Conservation (phyloP, 1,140 invertebrate genomes). For the Lethocerus indicus region DNA sequence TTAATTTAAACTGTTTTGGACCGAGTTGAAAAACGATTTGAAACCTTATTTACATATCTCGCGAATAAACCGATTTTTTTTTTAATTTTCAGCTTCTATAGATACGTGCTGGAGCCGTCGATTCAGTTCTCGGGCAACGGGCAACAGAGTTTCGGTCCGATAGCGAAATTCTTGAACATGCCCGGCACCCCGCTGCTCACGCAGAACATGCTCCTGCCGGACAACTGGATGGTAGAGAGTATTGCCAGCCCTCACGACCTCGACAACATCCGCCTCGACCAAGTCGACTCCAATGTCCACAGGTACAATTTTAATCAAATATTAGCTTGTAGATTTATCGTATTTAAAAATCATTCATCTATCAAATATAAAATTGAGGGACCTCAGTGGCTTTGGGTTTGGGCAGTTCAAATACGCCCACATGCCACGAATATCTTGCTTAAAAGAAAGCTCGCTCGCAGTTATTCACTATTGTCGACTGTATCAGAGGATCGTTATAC, state of each 20-base stretch:
- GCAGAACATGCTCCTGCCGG: slow-evolving; percentile 86
- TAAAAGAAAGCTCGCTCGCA: too few species aligned
- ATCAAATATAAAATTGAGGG: background rate
- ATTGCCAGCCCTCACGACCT: slow-evolving; percentile 90
- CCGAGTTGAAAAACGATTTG: too few species aligned
- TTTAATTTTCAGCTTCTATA: slow-evolving; percentile 62
- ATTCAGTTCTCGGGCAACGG: slow-evolving; percentile 57
- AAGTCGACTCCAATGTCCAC: slow-evolving; percentile 58
- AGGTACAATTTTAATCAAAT: slow-evolving; percentile 29
- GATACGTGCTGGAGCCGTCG: slow-evolving; percentile 85
- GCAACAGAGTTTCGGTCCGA: slow-evolving; percentile 43
- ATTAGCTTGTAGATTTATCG: background rate
- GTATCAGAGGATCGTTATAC: too few species aligned
- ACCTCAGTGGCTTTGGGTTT: background rate
- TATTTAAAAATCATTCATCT: background rate
- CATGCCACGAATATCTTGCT: too few species aligned
- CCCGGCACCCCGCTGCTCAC: slow-evolving; percentile 88
- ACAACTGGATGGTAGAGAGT: slow-evolving; percentile 97
- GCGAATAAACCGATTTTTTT: background rate
- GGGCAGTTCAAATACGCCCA: too few species aligned
- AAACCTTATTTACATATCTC: too few species aligned
- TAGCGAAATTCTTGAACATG: slow-evolving; percentile 72
- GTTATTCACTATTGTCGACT: too few species aligned
- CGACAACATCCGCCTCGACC: slow-evolving; percentile 88
- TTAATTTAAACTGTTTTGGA: too few species aligned